Percentiles rank a stretch among this genome's conserved stretches.
phyloP scores from a whole-genome alignment of 2,888 invertebrate genomes.

The Sphecodes monilicornis region DNA sequence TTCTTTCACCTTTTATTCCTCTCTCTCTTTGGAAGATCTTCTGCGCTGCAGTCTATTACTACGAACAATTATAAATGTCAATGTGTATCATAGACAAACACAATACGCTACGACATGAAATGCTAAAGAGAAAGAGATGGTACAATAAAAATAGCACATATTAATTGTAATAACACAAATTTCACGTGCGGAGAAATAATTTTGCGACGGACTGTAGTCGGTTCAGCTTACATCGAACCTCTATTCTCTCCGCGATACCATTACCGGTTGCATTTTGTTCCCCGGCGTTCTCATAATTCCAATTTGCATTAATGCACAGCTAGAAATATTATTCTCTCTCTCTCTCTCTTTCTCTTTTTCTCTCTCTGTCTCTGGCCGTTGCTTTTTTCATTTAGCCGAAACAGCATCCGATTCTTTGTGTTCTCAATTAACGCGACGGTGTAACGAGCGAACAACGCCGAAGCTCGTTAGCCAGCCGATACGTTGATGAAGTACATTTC shows the following conservation, averaged over 20 bases:
- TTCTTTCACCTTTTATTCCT: too few relatives aligned
- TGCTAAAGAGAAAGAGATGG: too few relatives aligned
- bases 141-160: not conserved
- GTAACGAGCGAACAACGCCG: slow-evolving; percentile 41
- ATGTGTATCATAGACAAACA: too few relatives aligned
- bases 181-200: not conserved
- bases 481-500: slow-evolving; percentile 27
- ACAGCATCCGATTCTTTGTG: slow-evolving; percentile 24
- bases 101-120: too few relatives aligned
- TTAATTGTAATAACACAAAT: not conserved
- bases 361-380: not conserved
- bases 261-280: not conserved
- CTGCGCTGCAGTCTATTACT: too few relatives aligned
- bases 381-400: not conserved
- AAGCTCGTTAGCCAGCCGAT: slow-evolving; percentile 31
- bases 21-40: too few relatives aligned
- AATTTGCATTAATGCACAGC: slow-evolving; percentile 20
- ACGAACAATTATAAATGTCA: too few relatives aligned
- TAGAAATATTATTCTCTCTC: slow-evolving; percentile 11
- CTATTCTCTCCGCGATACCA: slow-evolving; percentile 1
- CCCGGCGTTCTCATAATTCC: not conserved
- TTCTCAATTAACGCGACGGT: slow-evolving; percentile 34
- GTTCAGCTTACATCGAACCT: not conserved
- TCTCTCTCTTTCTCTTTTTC: not conserved
- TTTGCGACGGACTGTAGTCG: not conserved